Percentiles rank a stretch among this genome's conserved stretches.
Conservation (phyloP, 2,113 vertebrate genomes). For the Equus quagga region DNA sequence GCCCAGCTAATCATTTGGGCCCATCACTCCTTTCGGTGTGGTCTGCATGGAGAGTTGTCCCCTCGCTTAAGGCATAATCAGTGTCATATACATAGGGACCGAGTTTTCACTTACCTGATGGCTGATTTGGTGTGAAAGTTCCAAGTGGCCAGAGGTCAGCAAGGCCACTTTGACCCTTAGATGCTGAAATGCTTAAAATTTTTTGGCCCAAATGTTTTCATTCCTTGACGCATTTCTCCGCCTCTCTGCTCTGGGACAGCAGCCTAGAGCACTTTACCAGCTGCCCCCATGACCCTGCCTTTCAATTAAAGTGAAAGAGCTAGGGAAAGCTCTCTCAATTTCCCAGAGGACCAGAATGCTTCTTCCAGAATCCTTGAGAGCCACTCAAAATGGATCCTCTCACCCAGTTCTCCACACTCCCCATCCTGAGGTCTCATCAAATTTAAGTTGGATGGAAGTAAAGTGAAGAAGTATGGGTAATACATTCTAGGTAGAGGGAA, state of each 20-base stretch:
- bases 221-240: neutral
- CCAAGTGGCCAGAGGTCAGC: neutral
- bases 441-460: neutral
- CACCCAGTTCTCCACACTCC: neutral
- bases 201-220: neutral
- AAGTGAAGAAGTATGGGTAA: neutral
- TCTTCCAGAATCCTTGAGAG: neutral
- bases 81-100: neutral
- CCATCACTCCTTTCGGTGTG: neutral
- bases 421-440: neutral
- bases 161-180: neutral
- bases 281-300: neutral
- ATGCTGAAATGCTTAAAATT: neutral
- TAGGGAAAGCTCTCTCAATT: neutral
- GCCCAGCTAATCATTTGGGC: neutral
- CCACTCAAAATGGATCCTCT: neutral
- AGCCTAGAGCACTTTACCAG: neutral
- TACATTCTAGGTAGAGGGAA: neutral
- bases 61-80: neutral
- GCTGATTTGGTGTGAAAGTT: slow-evolving; percentile 10
- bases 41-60: neutral
- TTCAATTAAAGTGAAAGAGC: neutral
- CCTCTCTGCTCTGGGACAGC: neutral
- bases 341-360: neutral
- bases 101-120: neutral